These are phyloP conservation scores for Andricus quercusramuli DNA, from an alignment of 2,888 invertebrate genomes.

Conservation along the genomic window DNA sequence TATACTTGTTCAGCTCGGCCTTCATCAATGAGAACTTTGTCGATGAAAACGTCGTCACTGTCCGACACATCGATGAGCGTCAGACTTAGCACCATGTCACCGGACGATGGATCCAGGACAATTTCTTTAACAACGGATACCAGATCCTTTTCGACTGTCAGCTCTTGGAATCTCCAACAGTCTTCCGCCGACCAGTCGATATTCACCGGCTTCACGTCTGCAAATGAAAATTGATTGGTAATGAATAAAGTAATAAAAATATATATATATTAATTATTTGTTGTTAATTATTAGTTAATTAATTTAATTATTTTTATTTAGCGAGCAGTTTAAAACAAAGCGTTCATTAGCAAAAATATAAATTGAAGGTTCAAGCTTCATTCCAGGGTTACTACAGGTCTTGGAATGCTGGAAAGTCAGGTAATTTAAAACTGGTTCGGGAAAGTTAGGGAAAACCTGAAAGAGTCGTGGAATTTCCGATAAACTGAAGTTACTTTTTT, in stretches of 20 bases:
- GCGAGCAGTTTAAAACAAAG: too few relatives aligned
- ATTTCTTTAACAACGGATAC: constrained; percentile 85
- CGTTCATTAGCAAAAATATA: too few relatives aligned
- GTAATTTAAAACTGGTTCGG: too few relatives aligned
- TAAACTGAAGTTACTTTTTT: too few relatives aligned
- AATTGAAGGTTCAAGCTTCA: too few relatives aligned
- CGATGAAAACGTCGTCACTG: constrained; percentile 79
- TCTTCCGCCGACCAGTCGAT: constrained; percentile 87
- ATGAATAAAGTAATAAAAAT: background rate
- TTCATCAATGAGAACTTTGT: background rate
- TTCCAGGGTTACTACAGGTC: too few relatives aligned
- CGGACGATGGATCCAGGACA: constrained; percentile 82
- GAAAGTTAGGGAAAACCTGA: too few relatives aligned
- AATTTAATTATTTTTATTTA: too few relatives aligned
- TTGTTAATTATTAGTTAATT: too few relatives aligned
- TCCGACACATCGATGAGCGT: constrained; percentile 87
- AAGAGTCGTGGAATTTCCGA: too few relatives aligned
- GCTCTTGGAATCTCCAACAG: constrained; percentile 85
- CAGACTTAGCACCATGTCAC: constrained; percentile 82
- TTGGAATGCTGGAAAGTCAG: too few relatives aligned
- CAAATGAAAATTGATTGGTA: constrained; percentile 48
- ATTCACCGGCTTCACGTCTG: constrained; percentile 81
- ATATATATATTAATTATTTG: too few relatives aligned
- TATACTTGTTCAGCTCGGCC: background rate
- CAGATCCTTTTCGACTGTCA: constrained; percentile 86